phyloP scores from a whole-genome alignment of 2,888 invertebrate species.

The Bruchidius siliquastri region DNA sequence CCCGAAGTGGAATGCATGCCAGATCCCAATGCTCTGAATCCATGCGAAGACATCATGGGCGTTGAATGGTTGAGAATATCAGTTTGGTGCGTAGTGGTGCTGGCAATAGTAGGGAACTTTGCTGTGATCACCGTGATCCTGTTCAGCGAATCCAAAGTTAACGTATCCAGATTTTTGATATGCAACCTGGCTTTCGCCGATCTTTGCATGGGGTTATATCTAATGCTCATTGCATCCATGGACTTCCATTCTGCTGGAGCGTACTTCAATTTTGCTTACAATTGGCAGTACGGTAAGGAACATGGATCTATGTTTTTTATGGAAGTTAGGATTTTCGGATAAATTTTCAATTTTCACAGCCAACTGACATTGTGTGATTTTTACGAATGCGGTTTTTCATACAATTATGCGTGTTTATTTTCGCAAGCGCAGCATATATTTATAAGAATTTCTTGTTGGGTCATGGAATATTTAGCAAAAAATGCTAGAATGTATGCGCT shows the following conservation, averaged over 20 bases:
- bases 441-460: no score
- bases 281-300: slow-evolving; percentile 74
- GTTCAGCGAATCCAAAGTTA: slow-evolving; percentile 51
- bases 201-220: slow-evolving; percentile 80
- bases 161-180: slow-evolving; percentile 66
- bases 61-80: slow-evolving; percentile 70
- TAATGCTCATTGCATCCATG: slow-evolving; percentile 76
- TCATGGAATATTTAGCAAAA: no score
- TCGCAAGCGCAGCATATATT: no score
- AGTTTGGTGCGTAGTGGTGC: slow-evolving; percentile 81
- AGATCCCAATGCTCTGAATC: slow-evolving; percentile 75
- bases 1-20: slow-evolving; percentile 65
- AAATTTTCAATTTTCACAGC: no score
- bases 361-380: no score
- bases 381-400: no score
- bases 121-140: slow-evolving; percentile 76
- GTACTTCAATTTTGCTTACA: slow-evolving; percentile 86
- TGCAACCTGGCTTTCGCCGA: slow-evolving; percentile 85
- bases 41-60: slow-evolving; percentile 88
- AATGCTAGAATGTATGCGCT: no score
- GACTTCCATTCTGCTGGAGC: slow-evolving; percentile 79
- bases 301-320: no score
- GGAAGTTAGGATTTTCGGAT: no score
- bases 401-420: no score
- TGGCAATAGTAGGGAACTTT: slow-evolving; percentile 78